Base-by-base conservation (phyloP, 2,113 vertebrate genomes). In the Salminus brasiliensis region DNA sequence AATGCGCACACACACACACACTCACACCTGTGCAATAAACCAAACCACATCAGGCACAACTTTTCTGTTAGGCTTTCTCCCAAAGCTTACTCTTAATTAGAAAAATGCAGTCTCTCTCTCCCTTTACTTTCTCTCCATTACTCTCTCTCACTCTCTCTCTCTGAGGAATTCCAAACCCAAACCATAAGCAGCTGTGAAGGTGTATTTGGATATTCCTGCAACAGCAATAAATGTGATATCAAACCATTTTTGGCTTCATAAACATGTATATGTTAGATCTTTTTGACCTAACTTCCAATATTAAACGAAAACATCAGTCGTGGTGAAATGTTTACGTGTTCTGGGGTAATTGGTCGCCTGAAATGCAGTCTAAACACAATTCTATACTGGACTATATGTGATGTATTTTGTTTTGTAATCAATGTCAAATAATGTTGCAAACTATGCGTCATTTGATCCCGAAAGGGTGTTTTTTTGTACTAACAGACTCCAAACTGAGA, bases 161-260 rank as follows among this genome's bases (percentile, higher is more conserved):
- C 29, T 67, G 23, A 67, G 63, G 49, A n/a, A 43, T 67, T 78
- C 60, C 39, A 45, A 73, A 16, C 29, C 29, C 63, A 73, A 77
- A 53, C 41, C 62, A 70, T 9, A 74, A 68, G n/a, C 25, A 73
- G 41, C 60, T 76, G 13, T 47, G n/a, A 81, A 52, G 57, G 43
- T 36, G 66, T 53, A 68, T 65, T 74, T 67, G 68, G 72, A 84
- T 79, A 88, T 79, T 34, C 70, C 79, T 83, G 75, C 34, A 81
- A 81, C 81, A 83, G 84, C 79, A 78, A 85, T 72, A 77, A 86
- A 83, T 63, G 79, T 68, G 87, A 87, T 23, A 55, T 63, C 36
- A 87, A 55, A 82, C 75, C 13, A 84, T 90, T 90, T 92, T 92
- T 93, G 91, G 91, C 79, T 89, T 91, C 71, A 83, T 85, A 90